Evolutionary conservation across 2,113 vertebrate genomes (phyloP).

Genomic region (Myocastor coypus): DNA sequence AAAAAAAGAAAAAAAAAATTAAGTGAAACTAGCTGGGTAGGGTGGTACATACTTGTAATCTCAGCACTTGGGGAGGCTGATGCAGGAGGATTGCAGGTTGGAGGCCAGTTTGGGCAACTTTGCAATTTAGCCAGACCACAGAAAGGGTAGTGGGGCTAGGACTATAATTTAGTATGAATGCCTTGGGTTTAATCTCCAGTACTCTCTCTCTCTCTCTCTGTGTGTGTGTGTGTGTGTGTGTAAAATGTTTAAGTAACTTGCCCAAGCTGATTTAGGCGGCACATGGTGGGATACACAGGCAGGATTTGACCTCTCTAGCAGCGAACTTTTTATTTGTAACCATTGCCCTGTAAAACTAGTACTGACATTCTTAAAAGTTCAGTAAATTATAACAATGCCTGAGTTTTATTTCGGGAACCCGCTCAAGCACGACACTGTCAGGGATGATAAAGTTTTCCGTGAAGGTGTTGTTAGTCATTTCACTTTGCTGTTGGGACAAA

Average conservation of each 20-base stretch:
- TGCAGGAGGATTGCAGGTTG: background rate
- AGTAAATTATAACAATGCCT: background rate
- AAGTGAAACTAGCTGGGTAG: background rate
- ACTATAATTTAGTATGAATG: background rate
- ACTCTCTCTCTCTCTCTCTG: background rate
- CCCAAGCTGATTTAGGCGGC: background rate
- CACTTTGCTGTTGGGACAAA: background rate
- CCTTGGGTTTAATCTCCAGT: background rate
- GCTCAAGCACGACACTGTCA: background rate
- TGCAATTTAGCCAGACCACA: background rate
- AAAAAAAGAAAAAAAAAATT: too few relatives aligned
- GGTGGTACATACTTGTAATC: background rate
- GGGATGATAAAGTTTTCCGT: background rate
- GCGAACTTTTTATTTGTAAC: background rate
- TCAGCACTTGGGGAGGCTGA: background rate
- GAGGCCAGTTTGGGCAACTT: background rate
- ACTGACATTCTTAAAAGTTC: background rate
- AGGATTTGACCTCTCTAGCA: background rate
- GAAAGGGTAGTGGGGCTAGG: background rate
- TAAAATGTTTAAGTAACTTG: background rate
- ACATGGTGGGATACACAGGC: background rate
- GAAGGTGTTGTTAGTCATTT: background rate
- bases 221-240: too few relatives aligned
- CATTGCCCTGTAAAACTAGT: background rate
- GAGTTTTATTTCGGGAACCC: slow-evolving; percentile 35